phyloP scores from a whole-genome alignment of 2,797 vertebrate genomes.

The Eutrigla gurnardus region DNA sequence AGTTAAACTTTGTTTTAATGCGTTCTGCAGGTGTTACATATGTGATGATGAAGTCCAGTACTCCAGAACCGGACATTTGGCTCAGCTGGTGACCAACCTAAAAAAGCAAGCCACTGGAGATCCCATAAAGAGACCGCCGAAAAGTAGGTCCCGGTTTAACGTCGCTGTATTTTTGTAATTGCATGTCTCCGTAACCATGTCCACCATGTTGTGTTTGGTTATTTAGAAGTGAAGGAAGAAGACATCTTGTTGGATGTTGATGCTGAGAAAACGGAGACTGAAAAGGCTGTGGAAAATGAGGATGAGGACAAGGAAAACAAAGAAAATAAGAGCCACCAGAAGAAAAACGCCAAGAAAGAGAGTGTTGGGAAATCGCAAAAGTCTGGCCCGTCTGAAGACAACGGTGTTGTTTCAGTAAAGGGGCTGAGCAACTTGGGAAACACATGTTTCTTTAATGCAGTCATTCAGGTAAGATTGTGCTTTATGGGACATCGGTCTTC shows the following conservation, averaged over 20 bases:
- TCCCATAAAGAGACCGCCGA: conserved; percentile 55
- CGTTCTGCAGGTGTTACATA: conserved; percentile 89
- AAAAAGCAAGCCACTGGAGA: conserved; percentile 84
- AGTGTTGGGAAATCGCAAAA: conserved; percentile 70
- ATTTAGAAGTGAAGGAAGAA: conserved; percentile 66
- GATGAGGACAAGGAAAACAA: conserved; percentile 84
- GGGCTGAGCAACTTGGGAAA: conserved; percentile 98
- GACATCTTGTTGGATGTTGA: conserved; percentile 35
- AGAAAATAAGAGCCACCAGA: conserved; percentile 81
- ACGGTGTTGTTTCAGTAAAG: conserved; percentile 80
- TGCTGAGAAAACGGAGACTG: conserved; percentile 29
- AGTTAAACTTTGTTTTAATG: background rate
- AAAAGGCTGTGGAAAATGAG: conserved; percentile 59
- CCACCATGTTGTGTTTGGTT: conserved; percentile 12
- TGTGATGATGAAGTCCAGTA: conserved; percentile 92
- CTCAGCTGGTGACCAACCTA: conserved; percentile 89
- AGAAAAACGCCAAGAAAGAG: conserved; percentile 81
- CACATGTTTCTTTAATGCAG: conserved; percentile 98
- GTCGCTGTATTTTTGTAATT: background rate
- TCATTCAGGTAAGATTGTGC: conserved; percentile 90
- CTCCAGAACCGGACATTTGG: conserved; percentile 85
- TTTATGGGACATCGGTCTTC: background rate
- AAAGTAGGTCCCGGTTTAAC: conserved; percentile 80
- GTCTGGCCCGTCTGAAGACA: conserved; percentile 21
- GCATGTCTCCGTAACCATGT: background rate